Evolutionary conservation across 2,113 vertebrate genomes (phyloP).

Genomic region (Lynx canadensis): DNA sequence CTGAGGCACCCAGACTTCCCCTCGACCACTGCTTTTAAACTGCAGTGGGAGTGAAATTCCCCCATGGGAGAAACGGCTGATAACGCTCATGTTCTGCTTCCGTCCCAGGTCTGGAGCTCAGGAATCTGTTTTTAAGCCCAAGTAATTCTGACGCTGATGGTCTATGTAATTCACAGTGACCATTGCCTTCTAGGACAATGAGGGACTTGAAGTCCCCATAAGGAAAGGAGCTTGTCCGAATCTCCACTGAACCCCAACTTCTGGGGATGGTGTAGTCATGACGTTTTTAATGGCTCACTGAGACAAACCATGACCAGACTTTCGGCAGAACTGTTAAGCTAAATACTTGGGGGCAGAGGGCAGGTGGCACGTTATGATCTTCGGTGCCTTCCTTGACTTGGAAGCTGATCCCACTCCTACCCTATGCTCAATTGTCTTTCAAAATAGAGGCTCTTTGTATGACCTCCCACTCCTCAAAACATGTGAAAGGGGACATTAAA

Average conservation of each 20-base stretch:
- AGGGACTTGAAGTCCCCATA: not conserved
- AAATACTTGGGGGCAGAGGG: not conserved
- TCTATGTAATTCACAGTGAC: not conserved
- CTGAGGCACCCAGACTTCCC: no score
- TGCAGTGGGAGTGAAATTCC: not conserved
- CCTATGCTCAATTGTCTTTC: not conserved
- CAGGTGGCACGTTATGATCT: not conserved
- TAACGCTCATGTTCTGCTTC: not conserved
- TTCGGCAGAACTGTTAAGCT: not conserved
- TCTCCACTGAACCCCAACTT: not conserved
- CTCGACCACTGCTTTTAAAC: not conserved
- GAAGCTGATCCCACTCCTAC: not conserved
- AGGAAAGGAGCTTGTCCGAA: not conserved
- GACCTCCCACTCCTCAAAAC: not conserved
- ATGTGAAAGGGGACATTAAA: not conserved
- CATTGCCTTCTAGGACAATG: not conserved
- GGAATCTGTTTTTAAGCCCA: not conserved
- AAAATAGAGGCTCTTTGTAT: not conserved
- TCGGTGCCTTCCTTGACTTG: not conserved
- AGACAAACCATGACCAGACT: not conserved
- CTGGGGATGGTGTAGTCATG: not conserved
- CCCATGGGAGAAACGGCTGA: not conserved
- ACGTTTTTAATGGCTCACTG: not conserved
- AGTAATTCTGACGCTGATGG: not conserved
- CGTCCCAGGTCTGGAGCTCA: not conserved